Percentiles rank a stretch among this genome's conserved stretches.
phyloP scores from a whole-genome alignment of 2,113 vertebrate species.

The Ammospiza caudacuta region DNA sequence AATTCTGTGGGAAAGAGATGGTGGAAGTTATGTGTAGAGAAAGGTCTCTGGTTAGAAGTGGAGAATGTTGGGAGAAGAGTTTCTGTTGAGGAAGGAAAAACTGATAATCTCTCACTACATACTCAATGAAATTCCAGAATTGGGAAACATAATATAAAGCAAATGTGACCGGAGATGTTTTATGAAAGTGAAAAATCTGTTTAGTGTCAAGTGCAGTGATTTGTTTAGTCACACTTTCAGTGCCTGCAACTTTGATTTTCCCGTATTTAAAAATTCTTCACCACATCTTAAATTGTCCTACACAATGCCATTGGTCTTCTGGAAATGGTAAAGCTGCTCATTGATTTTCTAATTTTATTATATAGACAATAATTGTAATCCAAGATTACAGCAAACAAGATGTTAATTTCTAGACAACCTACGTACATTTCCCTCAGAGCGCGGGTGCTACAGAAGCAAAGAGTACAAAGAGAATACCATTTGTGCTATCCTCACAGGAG shows the following conservation, averaged over 20 bases:
- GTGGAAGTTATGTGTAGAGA: not conserved
- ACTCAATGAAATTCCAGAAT: not conserved
- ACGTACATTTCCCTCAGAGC: constrained; percentile 75
- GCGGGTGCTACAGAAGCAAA: constrained; percentile 68
- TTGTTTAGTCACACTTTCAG: constrained; percentile 25
- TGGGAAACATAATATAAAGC: not conserved
- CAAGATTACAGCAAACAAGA: constrained; percentile 89
- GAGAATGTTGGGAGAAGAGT: not conserved
- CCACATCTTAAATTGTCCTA: constrained; percentile 53
- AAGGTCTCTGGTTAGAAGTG: not conserved
- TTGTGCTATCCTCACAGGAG: constrained; percentile 82
- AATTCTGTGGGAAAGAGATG: not conserved
- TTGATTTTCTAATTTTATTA: constrained; percentile 84
- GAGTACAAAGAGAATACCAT: constrained; percentile 79
- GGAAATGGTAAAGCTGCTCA: constrained; percentile 68
- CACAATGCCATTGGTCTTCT: constrained; percentile 57
- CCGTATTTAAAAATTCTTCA: constrained; percentile 44
- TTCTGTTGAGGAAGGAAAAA: not conserved
- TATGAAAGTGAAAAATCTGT: not conserved
- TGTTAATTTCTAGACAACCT: constrained; percentile 88
- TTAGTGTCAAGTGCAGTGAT: not conserved
- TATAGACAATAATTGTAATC: constrained; percentile 88
- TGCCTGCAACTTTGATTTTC: constrained; percentile 26
- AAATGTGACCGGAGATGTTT: not conserved
- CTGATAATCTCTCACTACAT: not conserved